Evolutionary conservation across 2,113 vertebrate species (phyloP), one percentile per base, ranked within the genome.

Genomic region (Poeciliopsis prolifica): DNA sequence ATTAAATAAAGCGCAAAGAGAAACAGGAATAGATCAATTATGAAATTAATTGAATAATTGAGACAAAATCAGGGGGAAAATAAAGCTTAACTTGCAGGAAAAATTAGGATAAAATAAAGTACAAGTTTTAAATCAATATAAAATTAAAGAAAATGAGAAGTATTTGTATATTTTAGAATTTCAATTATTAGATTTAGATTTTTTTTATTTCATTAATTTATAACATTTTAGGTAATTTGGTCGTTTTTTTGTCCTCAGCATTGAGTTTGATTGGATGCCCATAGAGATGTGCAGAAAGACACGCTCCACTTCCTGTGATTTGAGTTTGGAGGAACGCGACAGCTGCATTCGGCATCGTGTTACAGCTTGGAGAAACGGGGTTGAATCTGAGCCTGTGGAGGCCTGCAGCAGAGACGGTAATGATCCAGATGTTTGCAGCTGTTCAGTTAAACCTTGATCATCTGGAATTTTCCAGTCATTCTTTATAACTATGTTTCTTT

Each of bases 361-460:
- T 6, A 33, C 2, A 14, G 44, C 61, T 17, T 1, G 30, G 42
- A n/a, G 26, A 19, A 7, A 2, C 33, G 30, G 17, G 12, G 9
- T 1, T n/a, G 13, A 0, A 1, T 70, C 60, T 3, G n/a, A 54
- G 7, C 7, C 26, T 3, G 75, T 65, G 1, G 14, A 58, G 2
- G 75, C 68, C 75, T 77, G 75, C 68, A 77, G 68, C 75, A 37
- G 24, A 58, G 0, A 65, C 0, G 68, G 75, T 77, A 64, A 65
- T 13, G 24, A 30, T 1, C 58, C 15, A 19, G 67, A 68, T 24
- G 51, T n/a, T 58, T 58, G 51, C 15, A 24, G 10, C 64, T n/a
- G 66, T 51, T 29, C 17, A 2, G 10, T 5, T 51, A 42, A 42
- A 42, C 40, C 0, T 19, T 48, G 17, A 37, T 37, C 35, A 12